Percentiles rank a stretch among this genome's conserved stretches.
Conservation (phyloP, 2,797 vertebrate genomes). For the Anguilla megastoma region DNA sequence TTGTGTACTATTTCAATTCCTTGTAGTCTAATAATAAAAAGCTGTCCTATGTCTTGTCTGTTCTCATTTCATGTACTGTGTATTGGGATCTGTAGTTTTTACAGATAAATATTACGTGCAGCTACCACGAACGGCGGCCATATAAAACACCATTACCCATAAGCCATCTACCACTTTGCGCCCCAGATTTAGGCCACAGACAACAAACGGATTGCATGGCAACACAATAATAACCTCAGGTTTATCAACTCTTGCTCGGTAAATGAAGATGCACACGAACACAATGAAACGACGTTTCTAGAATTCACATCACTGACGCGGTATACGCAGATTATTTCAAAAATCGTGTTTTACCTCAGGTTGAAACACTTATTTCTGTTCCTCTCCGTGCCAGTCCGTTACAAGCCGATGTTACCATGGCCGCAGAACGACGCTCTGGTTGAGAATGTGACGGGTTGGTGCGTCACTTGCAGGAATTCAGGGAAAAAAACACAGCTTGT, state of each 20-base stretch:
- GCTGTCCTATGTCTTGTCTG: background rate
- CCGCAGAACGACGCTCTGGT: slow-evolving; percentile 68
- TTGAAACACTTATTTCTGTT: slow-evolving; percentile 39
- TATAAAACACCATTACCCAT: slow-evolving; percentile 41
- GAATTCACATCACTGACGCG: background rate
- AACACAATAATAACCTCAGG: slow-evolving; percentile 50
- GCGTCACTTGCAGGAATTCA: background rate
- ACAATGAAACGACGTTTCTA: background rate
- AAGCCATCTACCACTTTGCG: slow-evolving; percentile 9
- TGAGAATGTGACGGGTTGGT: slow-evolving; percentile 46
- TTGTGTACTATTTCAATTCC: background rate
- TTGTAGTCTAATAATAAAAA: background rate
- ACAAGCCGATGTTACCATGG: slow-evolving; percentile 74
- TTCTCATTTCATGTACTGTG: background rate
- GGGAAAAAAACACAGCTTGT: background rate
- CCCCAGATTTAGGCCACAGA: slow-evolving; percentile 55
- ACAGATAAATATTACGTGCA: background rate
- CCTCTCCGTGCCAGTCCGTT: slow-evolving; percentile 39
- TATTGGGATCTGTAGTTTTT: slow-evolving; percentile 45
- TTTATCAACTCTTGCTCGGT: background rate
- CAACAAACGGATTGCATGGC: slow-evolving; percentile 48
- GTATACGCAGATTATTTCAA: background rate
- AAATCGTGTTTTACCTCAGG: slow-evolving; percentile 47
- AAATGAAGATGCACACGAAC: background rate
- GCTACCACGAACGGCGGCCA: background rate